Evolutionary conservation across 2,888 invertebrate species (phyloP), one percentile per base, ranked within the genome.

Genomic region (Euspilapteryx auroguttella): DNA sequence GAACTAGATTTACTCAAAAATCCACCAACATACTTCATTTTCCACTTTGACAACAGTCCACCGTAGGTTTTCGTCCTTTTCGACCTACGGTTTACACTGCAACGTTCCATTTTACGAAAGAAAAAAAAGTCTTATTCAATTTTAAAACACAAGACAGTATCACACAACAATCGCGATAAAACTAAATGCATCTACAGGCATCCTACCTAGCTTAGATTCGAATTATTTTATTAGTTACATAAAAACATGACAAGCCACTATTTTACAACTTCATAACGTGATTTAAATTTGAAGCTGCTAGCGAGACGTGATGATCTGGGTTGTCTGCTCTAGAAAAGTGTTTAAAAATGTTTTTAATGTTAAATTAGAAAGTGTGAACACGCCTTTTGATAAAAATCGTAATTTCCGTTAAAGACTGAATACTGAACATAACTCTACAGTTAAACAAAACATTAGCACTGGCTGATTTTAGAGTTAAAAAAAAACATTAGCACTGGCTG

Each of bases 1-100:
- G 51, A 64, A 21, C 56, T 51, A 9, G 55, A 51, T 31, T 46
- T 64, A 21, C 43, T 53, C 35, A 71, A 46, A 30, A 61, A 46
- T 30, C 54, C 52, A 23, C 47, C 48, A 4, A 53, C 49, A 32
- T 58, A 73, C 42, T 66, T 71, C 38, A 46, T 58, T 27, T 55
- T 49, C 69, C 73, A 75, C 42, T 49, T 55, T 0, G 55, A 45
- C 21, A 75, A 44, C 22, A 73, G 45, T 43, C 73, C 69, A 40
- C 61, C 66, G 37, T 31, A 24, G 12, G 41, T 55, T 37, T 53
- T 65, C 32, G 51, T 50, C 31, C 55, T 52, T 34, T 55, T 66
- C 30, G 73, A 75, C 41, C 63, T 59, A 39, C 73, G 59, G 39
- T 40, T 66, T 43, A 69, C 62, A 28, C 55, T 49, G 35, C 63